Conservation (phyloP, 2,888 invertebrate genomes). For the Phorcus lineatus region DNA sequence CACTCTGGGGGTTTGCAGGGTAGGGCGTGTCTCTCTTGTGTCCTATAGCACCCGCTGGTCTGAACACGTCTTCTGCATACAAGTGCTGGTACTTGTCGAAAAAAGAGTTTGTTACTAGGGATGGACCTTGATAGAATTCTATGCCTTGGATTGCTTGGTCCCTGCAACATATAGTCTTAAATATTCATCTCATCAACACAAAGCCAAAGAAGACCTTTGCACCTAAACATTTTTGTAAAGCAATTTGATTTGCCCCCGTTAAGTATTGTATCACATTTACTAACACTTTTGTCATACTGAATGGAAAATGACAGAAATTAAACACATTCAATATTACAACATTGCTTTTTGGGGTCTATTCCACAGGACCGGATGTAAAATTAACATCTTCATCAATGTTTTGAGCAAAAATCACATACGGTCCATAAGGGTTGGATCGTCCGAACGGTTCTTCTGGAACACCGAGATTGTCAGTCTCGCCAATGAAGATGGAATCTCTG, state of each 20-base stretch:
- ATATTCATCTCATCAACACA: too few relatives aligned
- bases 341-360: too few relatives aligned
- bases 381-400: too few relatives aligned
- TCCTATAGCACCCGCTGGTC: slow-evolving; percentile 33
- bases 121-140: slow-evolving; percentile 35
- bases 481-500: slow-evolving; percentile 32
- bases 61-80: neutral
- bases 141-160: slow-evolving; percentile 22
- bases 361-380: too few relatives aligned
- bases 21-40: slow-evolving; percentile 29
- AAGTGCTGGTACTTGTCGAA: slow-evolving; percentile 29
- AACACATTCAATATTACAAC: too few relatives aligned
- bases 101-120: slow-evolving; percentile 24
- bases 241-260: too few relatives aligned
- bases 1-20: slow-evolving; percentile 17
- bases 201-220: too few relatives aligned
- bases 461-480: slow-evolving; percentile 32
- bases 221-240: too few relatives aligned
- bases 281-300: too few relatives aligned
- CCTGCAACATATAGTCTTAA: neutral
- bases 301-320: too few relatives aligned
- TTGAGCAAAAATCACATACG: neutral
- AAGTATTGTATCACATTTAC: too few relatives aligned
- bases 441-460: slow-evolving; percentile 16
- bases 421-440: neutral